Percentiles rank a stretch among this genome's conserved stretches.
Conservation (phyloP, 1,140 invertebrate genomes). For the Camponotus floridanus region DNA sequence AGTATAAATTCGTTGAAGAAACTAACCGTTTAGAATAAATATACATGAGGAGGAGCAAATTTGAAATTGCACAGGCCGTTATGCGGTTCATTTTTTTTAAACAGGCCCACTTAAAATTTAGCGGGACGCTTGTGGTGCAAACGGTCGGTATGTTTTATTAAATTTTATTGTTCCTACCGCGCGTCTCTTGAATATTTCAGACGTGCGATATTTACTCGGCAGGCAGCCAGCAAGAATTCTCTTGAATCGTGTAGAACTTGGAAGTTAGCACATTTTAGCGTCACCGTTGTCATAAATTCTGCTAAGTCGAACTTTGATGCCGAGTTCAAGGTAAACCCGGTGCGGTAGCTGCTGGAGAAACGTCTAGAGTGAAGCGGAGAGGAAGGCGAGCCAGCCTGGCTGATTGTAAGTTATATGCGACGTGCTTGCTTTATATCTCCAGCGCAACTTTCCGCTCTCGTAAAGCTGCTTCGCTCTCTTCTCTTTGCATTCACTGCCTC, state of each 20-base stretch:
- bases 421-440: conserved; percentile 85
- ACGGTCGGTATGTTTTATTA: conserved; percentile 49
- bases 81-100: conserved; percentile 50
- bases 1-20: conserved; percentile 1
- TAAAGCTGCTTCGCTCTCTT: conserved; percentile 82
- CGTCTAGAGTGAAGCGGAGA: conserved; percentile 76
- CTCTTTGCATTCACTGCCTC: conserved; percentile 77
- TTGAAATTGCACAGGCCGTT: conserved; percentile 27
- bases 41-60: neutral
- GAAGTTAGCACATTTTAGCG: conserved; percentile 63
- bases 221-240: conserved; percentile 58
- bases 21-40: neutral
- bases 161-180: conserved; percentile 57
- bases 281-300: conserved; percentile 71
- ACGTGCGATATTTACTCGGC: conserved; percentile 52
- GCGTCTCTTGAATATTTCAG: conserved; percentile 60
- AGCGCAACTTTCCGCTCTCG: conserved; percentile 85
- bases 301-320: conserved; percentile 75
- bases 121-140: conserved; percentile 20
- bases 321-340: conserved; percentile 75
- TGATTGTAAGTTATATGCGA: conserved; percentile 87
- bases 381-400: conserved; percentile 74
- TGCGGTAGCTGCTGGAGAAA: conserved; percentile 72
- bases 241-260: conserved; percentile 61
- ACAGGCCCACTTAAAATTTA: conserved; percentile 55